Evolutionary conservation across 2,113 vertebrate species (phyloP).

Genomic region (Fregata magnificens): DNA sequence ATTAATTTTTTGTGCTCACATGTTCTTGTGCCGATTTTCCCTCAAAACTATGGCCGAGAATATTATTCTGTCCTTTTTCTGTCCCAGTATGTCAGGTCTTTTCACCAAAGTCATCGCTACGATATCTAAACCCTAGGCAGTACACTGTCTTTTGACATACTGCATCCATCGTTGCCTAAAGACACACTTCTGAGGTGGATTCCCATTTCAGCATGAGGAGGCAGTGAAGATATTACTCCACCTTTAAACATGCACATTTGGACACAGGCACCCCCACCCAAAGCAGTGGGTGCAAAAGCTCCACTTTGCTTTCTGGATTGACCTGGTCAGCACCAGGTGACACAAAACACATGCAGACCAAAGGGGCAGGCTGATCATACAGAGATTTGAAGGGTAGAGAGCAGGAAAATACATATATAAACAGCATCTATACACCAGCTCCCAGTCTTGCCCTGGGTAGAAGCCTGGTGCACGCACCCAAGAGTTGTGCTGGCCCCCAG

Average conservation of each 20-base stretch:
- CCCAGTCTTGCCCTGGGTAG: not conserved
- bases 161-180: not conserved
- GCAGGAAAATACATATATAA: not conserved
- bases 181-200: not conserved
- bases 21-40: not conserved
- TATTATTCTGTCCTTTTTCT: not conserved
- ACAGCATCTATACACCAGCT: not conserved
- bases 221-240: not conserved
- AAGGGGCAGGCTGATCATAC: not conserved
- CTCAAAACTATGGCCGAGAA: not conserved
- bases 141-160: not conserved
- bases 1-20: not conserved
- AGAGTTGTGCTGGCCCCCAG: not conserved
- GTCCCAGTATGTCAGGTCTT: not conserved
- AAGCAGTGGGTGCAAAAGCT: not conserved
- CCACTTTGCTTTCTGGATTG: not conserved
- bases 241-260: not conserved
- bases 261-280: not conserved
- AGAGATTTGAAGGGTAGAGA: not conserved
- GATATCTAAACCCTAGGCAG: not conserved
- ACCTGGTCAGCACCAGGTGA: not conserved
- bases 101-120: not conserved
- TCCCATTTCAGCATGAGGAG: not conserved
- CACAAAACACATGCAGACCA: not conserved
- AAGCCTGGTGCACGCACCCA: not conserved